Percentiles rank a stretch among this genome's conserved stretches.
phyloP scores from a whole-genome alignment of 1,140 invertebrate genomes.

The Berghia stephanieae region DNA sequence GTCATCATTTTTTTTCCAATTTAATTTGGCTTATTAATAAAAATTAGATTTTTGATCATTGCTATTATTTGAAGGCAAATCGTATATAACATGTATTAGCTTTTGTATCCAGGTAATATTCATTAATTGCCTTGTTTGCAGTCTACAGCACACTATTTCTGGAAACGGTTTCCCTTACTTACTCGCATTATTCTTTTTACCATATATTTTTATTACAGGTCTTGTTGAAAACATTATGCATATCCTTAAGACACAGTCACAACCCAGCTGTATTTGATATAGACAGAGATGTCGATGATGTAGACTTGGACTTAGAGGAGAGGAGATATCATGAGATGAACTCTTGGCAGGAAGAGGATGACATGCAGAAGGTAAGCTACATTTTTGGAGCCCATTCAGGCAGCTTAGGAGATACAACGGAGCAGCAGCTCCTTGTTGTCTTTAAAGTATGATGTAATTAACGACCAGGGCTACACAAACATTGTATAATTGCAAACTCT shows the following conservation, averaged over 20 bases:
- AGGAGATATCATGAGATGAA: conserved; percentile 40
- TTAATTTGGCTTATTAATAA: no score
- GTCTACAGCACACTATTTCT: not conserved
- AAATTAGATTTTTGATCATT: no score
- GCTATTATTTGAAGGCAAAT: not conserved
- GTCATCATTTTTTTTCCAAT: no score
- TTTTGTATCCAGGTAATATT: no score
- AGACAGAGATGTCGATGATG: conserved; percentile 44
- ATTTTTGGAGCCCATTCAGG: not conserved
- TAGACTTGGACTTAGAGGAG: conserved; percentile 41
- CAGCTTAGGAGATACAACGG: no score
- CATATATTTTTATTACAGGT: conserved; percentile 46
- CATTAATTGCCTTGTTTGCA: no score
- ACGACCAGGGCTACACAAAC: no score
- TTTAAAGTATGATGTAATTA: no score
- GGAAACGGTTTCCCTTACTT: not conserved
- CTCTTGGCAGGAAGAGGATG: conserved; percentile 46
- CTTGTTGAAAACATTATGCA: conserved; percentile 47
- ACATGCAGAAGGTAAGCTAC: conserved; percentile 52
- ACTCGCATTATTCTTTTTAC: not conserved
- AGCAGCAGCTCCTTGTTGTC: no score
- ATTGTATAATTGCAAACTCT: no score
- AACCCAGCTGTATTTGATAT: conserved; percentile 57
- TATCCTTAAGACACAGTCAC: conserved; percentile 51
- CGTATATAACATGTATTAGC: no score